Conservation (phyloP, 2,113 vertebrate species). For the Rhinopomastus cyanomelas region DNA sequence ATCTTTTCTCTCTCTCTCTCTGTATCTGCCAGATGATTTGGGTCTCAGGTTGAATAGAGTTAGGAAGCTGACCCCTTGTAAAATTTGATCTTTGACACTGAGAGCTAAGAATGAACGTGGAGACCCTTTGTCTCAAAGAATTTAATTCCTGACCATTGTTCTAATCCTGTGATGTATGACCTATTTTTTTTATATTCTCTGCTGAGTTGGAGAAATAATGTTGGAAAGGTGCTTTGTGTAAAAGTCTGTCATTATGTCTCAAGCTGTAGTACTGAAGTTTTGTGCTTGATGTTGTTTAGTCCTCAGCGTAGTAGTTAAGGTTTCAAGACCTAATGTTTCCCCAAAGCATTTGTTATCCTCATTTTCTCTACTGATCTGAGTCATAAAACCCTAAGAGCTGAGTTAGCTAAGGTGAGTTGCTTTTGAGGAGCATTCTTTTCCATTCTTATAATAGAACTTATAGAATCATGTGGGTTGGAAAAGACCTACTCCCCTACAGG, state of each 20-base stretch:
- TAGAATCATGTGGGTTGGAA: too few relatives aligned
- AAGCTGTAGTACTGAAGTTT: fast-evolving
- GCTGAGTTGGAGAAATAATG: slow-evolving; percentile 6
- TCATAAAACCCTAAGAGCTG: background rate
- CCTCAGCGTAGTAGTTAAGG: background rate
- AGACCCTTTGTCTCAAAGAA: background rate
- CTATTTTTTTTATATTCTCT: background rate
- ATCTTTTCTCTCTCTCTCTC: background rate
- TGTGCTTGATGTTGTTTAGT: background rate
- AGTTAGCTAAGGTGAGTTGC: background rate
- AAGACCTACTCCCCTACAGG: too few relatives aligned
- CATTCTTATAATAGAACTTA: background rate
- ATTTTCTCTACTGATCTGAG: slow-evolving; percentile 30
- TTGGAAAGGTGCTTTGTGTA: background rate
- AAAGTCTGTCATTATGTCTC: slow-evolving; percentile 5
- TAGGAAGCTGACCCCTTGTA: background rate
- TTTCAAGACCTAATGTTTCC: background rate
- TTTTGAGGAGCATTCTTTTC: slow-evolving; percentile 30
- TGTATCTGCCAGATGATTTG: background rate
- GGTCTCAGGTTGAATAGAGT: background rate
- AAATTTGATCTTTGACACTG: background rate
- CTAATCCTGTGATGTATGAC: background rate
- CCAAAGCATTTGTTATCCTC: slow-evolving; percentile 43
- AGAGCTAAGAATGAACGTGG: background rate
- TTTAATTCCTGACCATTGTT: background rate